Conservation (phyloP, 2,113 vertebrate genomes). For the Microcebus tavaratra region DNA sequence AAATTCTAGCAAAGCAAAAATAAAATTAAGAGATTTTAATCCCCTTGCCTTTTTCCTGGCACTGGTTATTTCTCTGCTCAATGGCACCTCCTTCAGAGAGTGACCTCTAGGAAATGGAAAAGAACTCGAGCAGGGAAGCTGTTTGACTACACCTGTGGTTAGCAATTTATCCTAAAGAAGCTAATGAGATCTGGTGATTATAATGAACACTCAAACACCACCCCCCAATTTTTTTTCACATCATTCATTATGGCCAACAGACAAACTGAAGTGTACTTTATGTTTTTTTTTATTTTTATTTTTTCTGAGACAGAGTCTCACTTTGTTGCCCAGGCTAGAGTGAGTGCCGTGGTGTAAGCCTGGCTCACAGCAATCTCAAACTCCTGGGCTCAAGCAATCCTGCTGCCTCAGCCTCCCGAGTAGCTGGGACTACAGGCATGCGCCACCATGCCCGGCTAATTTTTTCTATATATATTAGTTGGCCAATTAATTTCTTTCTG, state of each 20-base stretch:
- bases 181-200: constrained; percentile 16
- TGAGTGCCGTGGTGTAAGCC: no score
- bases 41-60: background rate
- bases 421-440: no score
- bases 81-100: background rate
- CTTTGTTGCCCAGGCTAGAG: no score
- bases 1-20: background rate
- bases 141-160: background rate
- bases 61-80: background rate
- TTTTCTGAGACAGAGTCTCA: no score
- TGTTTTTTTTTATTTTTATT: no score
- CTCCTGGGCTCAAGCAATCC: no score
- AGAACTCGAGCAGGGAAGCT: background rate
- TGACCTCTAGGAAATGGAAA: background rate
- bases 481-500: no score
- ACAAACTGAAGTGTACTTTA: background rate
- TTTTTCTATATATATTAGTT: no score
- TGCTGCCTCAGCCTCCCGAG: no score
- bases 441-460: no score
- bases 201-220: background rate
- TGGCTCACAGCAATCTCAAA: no score
- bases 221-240: background rate
- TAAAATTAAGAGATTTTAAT: background rate
- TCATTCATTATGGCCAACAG: background rate
- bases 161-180: constrained; percentile 22